Percentiles rank a stretch among this genome's conserved stretches.
These are phyloP conservation scores for Cenopis cana DNA, from an alignment of 2,888 invertebrate species.

Conservation along the genomic window DNA sequence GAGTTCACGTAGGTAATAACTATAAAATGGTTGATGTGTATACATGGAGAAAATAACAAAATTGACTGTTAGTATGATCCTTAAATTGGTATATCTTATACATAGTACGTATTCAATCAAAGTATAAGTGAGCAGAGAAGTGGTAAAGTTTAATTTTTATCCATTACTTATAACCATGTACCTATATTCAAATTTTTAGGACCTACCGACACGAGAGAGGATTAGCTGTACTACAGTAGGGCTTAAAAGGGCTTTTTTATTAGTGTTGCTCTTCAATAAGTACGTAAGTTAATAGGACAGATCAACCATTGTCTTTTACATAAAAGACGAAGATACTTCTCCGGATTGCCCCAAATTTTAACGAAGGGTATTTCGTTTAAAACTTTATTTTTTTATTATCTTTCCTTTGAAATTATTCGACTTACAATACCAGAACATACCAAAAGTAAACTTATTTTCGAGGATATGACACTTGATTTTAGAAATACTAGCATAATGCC, in stretches of 20 bases:
- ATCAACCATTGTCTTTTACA: too few relatives aligned
- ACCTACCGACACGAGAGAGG: too few relatives aligned
- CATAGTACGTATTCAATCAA: slow-evolving; percentile 8
- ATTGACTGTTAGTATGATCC: slow-evolving; percentile 29
- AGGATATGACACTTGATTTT: background rate
- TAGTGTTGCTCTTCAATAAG: background rate
- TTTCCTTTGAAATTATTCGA: background rate
- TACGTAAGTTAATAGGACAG: too few relatives aligned
- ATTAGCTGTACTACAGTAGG: too few relatives aligned
- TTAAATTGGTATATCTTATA: slow-evolving; percentile 19
- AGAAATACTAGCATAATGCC: background rate
- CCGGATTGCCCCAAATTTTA: background rate
- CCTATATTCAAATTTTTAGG: too few relatives aligned
- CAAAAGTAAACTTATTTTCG: background rate
- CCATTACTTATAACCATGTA: background rate
- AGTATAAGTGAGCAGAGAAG: slow-evolving; percentile 20
- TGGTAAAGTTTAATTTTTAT: background rate
- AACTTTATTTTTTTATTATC: too few relatives aligned
- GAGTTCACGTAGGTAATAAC: slow-evolving; percentile 37
- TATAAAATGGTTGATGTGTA: slow-evolving; percentile 37
- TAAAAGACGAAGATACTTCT: too few relatives aligned
- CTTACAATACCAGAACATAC: background rate
- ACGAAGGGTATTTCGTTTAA: background rate
- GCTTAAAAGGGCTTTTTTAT: too few relatives aligned
- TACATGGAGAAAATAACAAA: slow-evolving; percentile 27